Conservation (phyloP, 2,797 vertebrate species). For the Clarias laeviceps region DNA sequence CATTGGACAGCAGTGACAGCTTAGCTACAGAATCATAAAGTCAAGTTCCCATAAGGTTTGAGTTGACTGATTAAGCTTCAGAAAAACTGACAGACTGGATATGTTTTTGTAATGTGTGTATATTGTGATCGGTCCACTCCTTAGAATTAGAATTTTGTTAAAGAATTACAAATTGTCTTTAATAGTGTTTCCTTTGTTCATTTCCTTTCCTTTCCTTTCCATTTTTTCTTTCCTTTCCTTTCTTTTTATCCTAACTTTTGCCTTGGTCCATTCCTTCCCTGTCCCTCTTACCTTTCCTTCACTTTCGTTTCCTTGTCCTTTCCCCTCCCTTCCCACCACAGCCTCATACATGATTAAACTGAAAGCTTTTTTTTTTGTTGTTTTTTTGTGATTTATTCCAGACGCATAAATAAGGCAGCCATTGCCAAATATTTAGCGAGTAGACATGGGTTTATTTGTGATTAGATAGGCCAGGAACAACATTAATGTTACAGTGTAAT, state of each 20-base stretch:
- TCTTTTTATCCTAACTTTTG: background rate
- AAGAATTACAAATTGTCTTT: background rate
- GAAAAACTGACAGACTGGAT: background rate
- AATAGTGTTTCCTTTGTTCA: no score
- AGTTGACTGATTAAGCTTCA: background rate
- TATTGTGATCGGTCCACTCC: background rate
- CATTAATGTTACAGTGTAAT: constrained; percentile 1
- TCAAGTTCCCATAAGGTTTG: background rate
- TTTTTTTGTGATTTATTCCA: constrained; percentile 4
- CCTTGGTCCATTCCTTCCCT: background rate
- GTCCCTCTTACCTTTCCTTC: background rate
- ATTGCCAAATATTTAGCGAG: background rate
- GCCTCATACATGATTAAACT: background rate
- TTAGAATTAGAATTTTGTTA: background rate
- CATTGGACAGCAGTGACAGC: constrained; percentile 4
- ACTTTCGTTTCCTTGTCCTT: background rate
- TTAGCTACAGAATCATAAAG: background rate
- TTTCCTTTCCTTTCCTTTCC: background rate
- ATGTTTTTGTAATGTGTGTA: background rate
- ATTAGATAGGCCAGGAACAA: constrained; percentile 12
- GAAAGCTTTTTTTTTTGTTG: background rate
- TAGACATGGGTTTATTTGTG: background rate
- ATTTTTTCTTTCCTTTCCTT: background rate
- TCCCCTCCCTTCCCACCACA: background rate
- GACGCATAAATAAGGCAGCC: constrained; percentile 10